phyloP scores from a whole-genome alignment of 2,113 vertebrate species.

The Pelobates fuscus region DNA sequence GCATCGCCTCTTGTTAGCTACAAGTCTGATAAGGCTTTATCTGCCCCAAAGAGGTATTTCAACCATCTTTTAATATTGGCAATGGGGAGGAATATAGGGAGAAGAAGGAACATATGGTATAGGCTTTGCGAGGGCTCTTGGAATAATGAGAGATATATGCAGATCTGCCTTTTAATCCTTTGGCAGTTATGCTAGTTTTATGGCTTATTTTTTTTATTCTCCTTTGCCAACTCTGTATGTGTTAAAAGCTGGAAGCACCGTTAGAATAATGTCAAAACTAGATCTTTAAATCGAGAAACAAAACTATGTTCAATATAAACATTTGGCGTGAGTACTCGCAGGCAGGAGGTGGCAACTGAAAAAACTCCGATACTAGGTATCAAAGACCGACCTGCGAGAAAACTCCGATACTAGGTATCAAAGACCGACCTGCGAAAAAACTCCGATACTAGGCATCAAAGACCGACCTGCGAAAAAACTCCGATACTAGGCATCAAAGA shows the following conservation, averaged over 20 bases:
- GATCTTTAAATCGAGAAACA: background rate
- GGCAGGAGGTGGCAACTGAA: too few species aligned
- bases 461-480: too few species aligned
- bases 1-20: constrained; percentile 29
- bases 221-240: background rate
- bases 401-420: too few species aligned
- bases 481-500: too few species aligned
- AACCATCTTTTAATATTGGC: background rate
- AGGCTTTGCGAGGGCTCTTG: background rate
- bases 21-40: background rate
- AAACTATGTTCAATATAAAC: too few species aligned
- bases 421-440: too few species aligned
- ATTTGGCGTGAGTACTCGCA: too few species aligned
- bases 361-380: too few species aligned
- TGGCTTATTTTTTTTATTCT: background rate
- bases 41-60: background rate
- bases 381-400: too few species aligned
- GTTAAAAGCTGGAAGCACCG: background rate
- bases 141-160: background rate
- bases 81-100: background rate
- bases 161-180: background rate
- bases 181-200: background rate
- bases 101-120: background rate
- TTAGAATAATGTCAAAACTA: background rate
- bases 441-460: too few species aligned